Percentiles rank a stretch among this genome's conserved stretches.
These are phyloP conservation scores for Pangasius larnaudii DNA, from an alignment of 2,797 vertebrate species.

Conservation along the genomic window DNA sequence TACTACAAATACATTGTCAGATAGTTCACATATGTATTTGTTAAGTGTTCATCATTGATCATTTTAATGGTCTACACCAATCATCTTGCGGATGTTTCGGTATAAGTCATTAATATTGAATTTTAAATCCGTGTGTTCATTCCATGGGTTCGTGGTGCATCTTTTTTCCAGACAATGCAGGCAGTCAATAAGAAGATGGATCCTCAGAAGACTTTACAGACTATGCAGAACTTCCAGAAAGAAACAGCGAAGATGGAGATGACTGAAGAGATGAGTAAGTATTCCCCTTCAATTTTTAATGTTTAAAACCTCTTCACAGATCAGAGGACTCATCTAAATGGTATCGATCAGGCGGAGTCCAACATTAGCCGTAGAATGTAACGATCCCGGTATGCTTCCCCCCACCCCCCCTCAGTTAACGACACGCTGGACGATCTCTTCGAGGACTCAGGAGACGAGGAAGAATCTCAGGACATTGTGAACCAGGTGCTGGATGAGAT, in stretches of 20 bases:
- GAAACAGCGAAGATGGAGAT: constrained; percentile 91
- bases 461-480: constrained; percentile 88
- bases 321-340: neutral
- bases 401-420: constrained; percentile 74
- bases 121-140: neutral
- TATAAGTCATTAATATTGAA: neutral
- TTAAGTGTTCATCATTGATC: neutral
- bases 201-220: constrained; percentile 86
- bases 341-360: neutral
- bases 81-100: neutral
- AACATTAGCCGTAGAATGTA: neutral
- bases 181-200: constrained; percentile 90
- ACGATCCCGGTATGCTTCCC: neutral
- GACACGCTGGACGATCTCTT: constrained; percentile 89
- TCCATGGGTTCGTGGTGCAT: neutral
- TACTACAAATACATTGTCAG: neutral
- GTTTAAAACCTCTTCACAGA: neutral
- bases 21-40: neutral
- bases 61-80: neutral
- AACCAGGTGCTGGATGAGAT: constrained; percentile 90
- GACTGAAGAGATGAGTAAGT: constrained; percentile 90
- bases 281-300: neutral
- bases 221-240: constrained; percentile 90
- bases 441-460: constrained; percentile 86
- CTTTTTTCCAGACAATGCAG: constrained; percentile 81